These are phyloP conservation scores for Rachycentron canadum DNA, from an alignment of 2,797 vertebrate genomes.

Conservation along the genomic window DNA sequence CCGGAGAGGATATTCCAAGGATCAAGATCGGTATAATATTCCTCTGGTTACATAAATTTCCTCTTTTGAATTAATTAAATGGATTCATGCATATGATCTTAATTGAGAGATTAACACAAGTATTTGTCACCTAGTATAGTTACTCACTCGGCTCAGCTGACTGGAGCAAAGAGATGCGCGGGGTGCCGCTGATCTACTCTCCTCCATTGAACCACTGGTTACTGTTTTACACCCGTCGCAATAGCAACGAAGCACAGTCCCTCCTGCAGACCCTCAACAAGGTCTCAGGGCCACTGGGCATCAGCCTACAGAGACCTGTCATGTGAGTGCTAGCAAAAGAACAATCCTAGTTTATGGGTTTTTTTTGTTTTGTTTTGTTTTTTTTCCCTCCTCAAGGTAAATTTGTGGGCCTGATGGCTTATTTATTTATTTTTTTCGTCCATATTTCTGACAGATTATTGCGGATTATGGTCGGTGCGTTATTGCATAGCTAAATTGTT, in stretches of 20 bases:
- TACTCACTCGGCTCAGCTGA: constrained; percentile 89
- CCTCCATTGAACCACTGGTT: constrained; percentile 91
- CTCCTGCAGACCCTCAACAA: constrained; percentile 88
- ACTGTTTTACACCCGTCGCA: constrained; percentile 87
- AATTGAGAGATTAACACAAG: constrained; percentile 11
- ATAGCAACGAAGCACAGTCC: constrained; percentile 83
- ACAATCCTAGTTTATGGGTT: background rate
- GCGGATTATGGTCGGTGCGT: too few species aligned
- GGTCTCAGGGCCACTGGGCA: constrained; percentile 89
- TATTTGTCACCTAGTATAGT: constrained; percentile 83
- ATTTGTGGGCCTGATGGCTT: too few species aligned
- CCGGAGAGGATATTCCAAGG: constrained; percentile 91
- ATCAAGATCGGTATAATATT: constrained; percentile 79
- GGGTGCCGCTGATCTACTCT: constrained; percentile 83
- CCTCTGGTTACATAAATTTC: background rate
- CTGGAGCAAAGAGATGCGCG: constrained; percentile 93
- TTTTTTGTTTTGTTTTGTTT: background rate
- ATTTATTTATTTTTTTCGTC: too few species aligned
- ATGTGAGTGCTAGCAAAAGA: constrained; percentile 84
- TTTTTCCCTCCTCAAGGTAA: too few species aligned
- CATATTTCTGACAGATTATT: too few species aligned
- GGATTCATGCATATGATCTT: background rate
- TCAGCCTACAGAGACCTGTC: constrained; percentile 84
- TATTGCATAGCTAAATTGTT: background rate
- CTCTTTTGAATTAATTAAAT: background rate